These are phyloP conservation scores for Mormyrus lacerda DNA, from an alignment of 2,113 vertebrate genomes.

Conservation along the genomic window DNA sequence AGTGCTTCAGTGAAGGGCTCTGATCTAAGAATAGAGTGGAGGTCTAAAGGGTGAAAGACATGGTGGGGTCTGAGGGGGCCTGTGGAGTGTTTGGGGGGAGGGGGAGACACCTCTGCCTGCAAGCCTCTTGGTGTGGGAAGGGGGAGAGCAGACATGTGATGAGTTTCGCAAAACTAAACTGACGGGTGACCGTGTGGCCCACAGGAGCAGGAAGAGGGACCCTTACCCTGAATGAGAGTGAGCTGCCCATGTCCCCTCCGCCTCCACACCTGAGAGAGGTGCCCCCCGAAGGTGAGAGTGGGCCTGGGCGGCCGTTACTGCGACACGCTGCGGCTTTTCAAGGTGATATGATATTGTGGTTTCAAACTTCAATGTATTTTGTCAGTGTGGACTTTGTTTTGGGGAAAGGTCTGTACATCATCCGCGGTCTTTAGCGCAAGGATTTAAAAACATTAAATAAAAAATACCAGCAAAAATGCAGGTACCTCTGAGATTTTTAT, in stretches of 20 bases:
- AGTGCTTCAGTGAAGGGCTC: not conserved
- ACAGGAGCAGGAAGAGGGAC: slow-evolving; percentile 42
- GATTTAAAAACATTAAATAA: not conserved
- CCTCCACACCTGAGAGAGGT: not conserved
- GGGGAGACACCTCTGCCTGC: not conserved
- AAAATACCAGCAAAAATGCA: not conserved
- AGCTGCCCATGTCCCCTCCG: slow-evolving; percentile 7
- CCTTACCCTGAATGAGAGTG: slow-evolving; percentile 27
- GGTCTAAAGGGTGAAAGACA: not conserved
- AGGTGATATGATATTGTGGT: not conserved
- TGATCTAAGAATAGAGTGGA: not conserved
- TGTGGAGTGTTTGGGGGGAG: not conserved
- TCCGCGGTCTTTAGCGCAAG: not conserved
- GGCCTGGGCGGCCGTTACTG: not conserved
- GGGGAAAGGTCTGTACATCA: not conserved
- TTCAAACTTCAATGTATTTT: not conserved
- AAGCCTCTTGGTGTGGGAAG: not conserved
- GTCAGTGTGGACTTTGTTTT: not conserved
- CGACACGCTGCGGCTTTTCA: not conserved
- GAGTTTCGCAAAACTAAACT: not conserved
- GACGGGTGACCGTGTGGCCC: slow-evolving; percentile 18
- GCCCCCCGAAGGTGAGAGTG: not conserved
- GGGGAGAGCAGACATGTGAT: not conserved
- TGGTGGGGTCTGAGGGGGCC: not conserved
- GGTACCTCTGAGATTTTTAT: not conserved